Conservation (phyloP, 92 coral and sea anemone genomes). For the Micromussa lordhowensis region DNA sequence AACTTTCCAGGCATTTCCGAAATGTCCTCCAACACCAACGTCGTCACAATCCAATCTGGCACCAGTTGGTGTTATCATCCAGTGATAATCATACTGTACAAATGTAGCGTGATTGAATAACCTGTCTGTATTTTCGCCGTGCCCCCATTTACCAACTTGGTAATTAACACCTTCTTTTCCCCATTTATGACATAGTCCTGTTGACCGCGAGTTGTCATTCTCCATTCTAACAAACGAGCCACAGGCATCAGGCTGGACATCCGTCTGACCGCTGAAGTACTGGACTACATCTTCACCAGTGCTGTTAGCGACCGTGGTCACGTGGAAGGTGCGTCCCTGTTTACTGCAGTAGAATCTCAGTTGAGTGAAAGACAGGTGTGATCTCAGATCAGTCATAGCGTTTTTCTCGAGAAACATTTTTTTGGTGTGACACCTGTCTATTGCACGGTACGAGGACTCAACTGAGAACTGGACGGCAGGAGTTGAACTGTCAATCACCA, state of each 20-base stretch:
- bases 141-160: no score
- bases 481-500: neutral
- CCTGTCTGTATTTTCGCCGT: no score
- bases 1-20: no score
- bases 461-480: neutral
- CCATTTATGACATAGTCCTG: no score
- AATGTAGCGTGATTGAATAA: no score
- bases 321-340: slow-evolving; percentile 40
- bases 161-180: no score
- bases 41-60: no score
- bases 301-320: slow-evolving; percentile 27
- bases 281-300: slow-evolving; percentile 29
- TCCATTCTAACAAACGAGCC: slow-evolving; percentile 23
- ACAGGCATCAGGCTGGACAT: slow-evolving; percentile 15
- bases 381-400: slow-evolving; percentile 15
- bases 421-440: slow-evolving; percentile 26
- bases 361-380: slow-evolving; percentile 14
- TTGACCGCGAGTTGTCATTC: slow-evolving; percentile 4
- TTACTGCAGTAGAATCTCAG: slow-evolving; percentile 49
- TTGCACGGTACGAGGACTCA: slow-evolving; percentile 2
- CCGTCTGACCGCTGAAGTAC: slow-evolving; percentile 39
- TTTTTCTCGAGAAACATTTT: neutral
- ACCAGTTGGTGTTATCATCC: no score
- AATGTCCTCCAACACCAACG: no score
- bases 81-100: no score